Conservation (phyloP, 2,888 invertebrate genomes). For the Stratiomys singularior region DNA sequence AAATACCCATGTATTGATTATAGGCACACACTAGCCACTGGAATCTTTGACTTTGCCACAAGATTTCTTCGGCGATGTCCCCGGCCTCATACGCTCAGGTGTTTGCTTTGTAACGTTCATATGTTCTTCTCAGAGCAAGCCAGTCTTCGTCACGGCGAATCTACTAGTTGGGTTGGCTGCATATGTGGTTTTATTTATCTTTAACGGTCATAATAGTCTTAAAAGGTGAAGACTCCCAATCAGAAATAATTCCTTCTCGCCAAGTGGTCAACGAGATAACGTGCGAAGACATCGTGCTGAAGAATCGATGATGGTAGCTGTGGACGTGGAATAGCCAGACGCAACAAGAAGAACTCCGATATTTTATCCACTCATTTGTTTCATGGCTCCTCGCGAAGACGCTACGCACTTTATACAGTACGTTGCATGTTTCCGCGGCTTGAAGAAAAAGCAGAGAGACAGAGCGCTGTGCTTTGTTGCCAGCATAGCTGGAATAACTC, state of each 20-base stretch:
- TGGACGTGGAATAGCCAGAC: not conserved
- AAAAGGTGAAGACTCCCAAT: slow-evolving; percentile 25
- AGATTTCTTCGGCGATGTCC: not conserved
- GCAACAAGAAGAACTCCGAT: not conserved
- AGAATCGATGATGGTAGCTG: slow-evolving; percentile 2
- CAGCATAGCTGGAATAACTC: not conserved
- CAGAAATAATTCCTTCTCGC: slow-evolving; percentile 3
- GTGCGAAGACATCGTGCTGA: not conserved
- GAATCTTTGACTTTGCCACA: not conserved
- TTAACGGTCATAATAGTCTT: slow-evolving; percentile 35
- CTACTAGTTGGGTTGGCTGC: not conserved
- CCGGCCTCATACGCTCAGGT: not conserved
- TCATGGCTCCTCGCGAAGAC: not conserved
- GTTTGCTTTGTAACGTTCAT: slow-evolving; percentile 1
- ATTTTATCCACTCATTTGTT: not conserved
- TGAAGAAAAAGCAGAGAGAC: not conserved
- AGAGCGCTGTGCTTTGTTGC: not conserved
- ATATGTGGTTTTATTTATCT: slow-evolving; percentile 36
- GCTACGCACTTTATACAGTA: not conserved
- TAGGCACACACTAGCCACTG: not conserved
- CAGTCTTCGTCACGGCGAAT: not conserved
- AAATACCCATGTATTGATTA: not conserved
- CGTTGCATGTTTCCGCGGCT: not conserved
- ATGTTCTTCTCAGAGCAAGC: not conserved
- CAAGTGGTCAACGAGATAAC: not conserved